These are phyloP conservation scores for Pholis gunnellus DNA, from an alignment of 2,113 vertebrate species.

Conservation along the genomic window DNA sequence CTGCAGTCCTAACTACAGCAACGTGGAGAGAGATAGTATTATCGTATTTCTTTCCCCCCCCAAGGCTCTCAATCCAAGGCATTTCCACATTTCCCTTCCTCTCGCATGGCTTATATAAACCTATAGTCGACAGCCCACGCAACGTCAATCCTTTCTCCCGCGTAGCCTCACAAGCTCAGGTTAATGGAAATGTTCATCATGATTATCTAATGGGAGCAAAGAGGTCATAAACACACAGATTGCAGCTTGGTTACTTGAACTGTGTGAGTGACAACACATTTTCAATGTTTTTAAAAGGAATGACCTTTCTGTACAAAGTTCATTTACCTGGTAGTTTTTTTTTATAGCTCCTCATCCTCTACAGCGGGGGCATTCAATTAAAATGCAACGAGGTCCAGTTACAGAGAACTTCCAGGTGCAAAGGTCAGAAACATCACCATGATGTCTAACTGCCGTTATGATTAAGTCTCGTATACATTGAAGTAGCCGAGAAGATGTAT, in stretches of 20 bases:
- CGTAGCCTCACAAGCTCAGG: slow-evolving; percentile 32
- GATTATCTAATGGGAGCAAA: slow-evolving; percentile 49
- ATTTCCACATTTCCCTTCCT: neutral
- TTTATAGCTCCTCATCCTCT: neutral
- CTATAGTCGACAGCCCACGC: slow-evolving; percentile 10
- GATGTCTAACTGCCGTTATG: too few relatives aligned
- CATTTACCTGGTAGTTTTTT: neutral
- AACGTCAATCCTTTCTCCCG: slow-evolving; percentile 7
- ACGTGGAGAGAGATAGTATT: neutral
- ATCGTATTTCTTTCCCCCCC: neutral
- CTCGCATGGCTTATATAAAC: neutral
- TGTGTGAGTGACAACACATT: slow-evolving; percentile 6
- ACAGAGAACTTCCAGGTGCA: too few relatives aligned
- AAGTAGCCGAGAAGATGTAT: too few relatives aligned
- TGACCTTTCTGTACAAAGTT: neutral
- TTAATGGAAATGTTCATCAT: slow-evolving; percentile 61
- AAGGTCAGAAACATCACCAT: too few relatives aligned
- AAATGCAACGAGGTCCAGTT: too few relatives aligned
- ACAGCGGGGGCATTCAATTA: too few relatives aligned
- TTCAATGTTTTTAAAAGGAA: neutral
- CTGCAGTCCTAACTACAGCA: neutral
- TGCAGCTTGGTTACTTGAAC: slow-evolving; percentile 1
- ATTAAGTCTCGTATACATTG: too few relatives aligned
- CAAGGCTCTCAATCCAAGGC: neutral
- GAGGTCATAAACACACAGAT: slow-evolving; percentile 29